Conservation (phyloP, 2,797 vertebrate species). For the Hypotaenidia okinawae region DNA sequence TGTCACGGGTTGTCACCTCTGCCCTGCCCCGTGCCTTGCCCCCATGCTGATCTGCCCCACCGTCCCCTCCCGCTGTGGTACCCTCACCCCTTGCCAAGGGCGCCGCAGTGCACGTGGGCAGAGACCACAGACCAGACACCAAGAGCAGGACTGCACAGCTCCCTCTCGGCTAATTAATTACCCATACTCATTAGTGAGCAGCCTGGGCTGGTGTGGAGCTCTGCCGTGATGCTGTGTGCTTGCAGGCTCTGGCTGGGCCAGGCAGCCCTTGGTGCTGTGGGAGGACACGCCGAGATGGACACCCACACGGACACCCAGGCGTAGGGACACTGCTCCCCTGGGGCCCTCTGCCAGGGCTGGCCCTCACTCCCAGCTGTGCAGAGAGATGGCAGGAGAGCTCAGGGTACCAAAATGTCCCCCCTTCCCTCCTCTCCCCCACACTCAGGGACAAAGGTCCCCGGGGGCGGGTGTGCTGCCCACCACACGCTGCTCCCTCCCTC, state of each 20-base stretch:
- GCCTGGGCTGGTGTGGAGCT: background rate
- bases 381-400: accelerated
- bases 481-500: background rate
- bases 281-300: accelerated
- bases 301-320: accelerated
- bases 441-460: background rate
- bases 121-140: background rate
- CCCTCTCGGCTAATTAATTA: background rate
- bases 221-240: background rate
- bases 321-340: accelerated
- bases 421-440: background rate
- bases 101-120: accelerated
- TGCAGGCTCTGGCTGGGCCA: accelerated
- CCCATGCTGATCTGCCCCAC: background rate
- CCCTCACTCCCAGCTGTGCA: background rate
- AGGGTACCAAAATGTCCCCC: background rate
- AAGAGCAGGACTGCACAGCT: accelerated
- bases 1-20: background rate
- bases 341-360: background rate
- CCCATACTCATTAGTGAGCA: background rate
- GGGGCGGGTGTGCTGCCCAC: background rate
- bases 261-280: background rate
- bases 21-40: background rate
- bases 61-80: accelerated
- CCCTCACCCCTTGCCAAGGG: accelerated